Conservation (phyloP, 2,113 vertebrate genomes). For the Lagopus leucura region DNA sequence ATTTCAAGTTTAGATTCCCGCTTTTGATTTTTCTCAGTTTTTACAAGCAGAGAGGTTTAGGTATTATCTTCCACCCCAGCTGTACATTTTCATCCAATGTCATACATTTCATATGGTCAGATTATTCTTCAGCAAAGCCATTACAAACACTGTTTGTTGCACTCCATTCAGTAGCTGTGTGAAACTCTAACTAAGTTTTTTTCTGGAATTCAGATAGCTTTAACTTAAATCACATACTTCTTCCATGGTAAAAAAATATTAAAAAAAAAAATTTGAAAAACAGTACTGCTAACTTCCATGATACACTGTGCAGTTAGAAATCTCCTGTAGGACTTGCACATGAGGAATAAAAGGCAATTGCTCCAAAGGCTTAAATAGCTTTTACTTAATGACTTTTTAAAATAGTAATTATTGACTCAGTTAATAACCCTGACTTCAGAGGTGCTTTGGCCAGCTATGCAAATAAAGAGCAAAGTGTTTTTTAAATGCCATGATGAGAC, state of each 20-base stretch:
- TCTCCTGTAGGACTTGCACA: neutral
- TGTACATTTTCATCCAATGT: neutral
- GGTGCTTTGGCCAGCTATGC: neutral
- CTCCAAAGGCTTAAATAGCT: slow-evolving; percentile 2
- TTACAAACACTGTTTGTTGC: neutral
- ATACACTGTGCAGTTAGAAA: neutral
- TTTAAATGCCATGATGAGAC: neutral
- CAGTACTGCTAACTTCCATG: neutral
- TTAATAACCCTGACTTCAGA: slow-evolving; percentile 19
- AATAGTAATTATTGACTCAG: slow-evolving; percentile 49
- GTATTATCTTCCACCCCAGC: neutral
- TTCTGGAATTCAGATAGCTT: neutral
- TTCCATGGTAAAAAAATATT: neutral
- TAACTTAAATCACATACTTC: neutral
- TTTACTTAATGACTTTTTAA: slow-evolving; percentile 53
- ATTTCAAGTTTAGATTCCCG: neutral
- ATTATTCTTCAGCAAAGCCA: neutral
- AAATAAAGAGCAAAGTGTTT: neutral
- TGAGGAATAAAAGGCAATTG: neutral
- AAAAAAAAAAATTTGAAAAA: neutral
- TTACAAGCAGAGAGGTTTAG: neutral
- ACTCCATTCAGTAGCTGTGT: neutral
- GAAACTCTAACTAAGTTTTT: neutral
- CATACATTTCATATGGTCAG: neutral
- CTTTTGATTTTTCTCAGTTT: neutral